Evolutionary conservation across 1,140 invertebrate species (phyloP).

Genomic region (Drosophila miranda): DNA sequence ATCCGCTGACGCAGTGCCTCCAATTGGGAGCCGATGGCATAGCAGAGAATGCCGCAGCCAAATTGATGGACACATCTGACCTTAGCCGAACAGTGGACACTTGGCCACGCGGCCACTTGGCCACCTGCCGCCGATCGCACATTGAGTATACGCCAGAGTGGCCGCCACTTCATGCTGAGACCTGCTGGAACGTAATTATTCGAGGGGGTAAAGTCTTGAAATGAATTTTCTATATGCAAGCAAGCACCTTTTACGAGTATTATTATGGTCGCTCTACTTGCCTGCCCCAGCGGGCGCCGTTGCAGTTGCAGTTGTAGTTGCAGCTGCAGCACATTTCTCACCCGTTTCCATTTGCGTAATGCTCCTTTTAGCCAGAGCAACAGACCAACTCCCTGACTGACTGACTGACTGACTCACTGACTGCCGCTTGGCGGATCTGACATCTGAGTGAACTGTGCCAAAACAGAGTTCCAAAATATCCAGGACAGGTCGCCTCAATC

Average conservation of each 20-base stretch:
- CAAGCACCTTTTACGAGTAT: slow-evolving; percentile 21
- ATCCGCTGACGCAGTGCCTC: slow-evolving; percentile 52
- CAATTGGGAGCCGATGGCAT: slow-evolving; percentile 8
- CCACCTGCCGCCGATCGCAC: slow-evolving; percentile 57
- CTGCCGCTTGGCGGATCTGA: slow-evolving; percentile 30
- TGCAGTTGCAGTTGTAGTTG: slow-evolving; percentile 3
- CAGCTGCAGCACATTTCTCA: slow-evolving; percentile 56
- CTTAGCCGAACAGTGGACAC: slow-evolving; percentile 41
- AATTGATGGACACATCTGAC: slow-evolving; percentile 67
- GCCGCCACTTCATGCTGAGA: slow-evolving; percentile 13
- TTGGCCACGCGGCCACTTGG: slow-evolving; percentile 9
- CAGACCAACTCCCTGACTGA: slow-evolving; percentile 17
- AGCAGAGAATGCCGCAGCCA: slow-evolving; percentile 51
- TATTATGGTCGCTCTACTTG: slow-evolving; percentile 29
- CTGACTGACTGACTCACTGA: not conserved
- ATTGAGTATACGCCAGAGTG: slow-evolving; percentile 57
- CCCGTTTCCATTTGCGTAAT: slow-evolving; percentile 48
- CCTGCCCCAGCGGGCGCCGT: not conserved
- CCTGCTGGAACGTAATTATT: slow-evolving; percentile 49
- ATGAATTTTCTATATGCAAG: slow-evolving; percentile 43
- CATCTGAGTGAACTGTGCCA: slow-evolving; percentile 66
- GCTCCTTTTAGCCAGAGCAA: slow-evolving; percentile 26
- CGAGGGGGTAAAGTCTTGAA: slow-evolving; percentile 16
- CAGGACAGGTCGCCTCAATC: slow-evolving; percentile 45
- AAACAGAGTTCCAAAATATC: slow-evolving; percentile 21